Percentiles rank a stretch among this genome's conserved stretches.
Conservation (phyloP, 2,797 vertebrate species). For the Synanceia verrucosa region DNA sequence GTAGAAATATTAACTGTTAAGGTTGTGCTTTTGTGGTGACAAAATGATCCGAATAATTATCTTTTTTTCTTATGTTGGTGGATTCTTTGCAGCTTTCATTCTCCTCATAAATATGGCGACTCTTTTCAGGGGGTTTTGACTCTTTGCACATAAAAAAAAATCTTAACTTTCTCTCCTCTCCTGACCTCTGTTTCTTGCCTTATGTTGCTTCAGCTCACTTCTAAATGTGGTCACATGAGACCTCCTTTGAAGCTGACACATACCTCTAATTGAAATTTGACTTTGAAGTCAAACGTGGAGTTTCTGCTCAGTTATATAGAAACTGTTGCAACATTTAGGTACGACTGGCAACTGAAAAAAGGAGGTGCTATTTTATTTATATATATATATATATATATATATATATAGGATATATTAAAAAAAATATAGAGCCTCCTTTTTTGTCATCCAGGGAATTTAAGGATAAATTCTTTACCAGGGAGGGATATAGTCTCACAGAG, state of each 20-base stretch:
- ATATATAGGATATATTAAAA: no score
- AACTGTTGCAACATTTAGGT: neutral
- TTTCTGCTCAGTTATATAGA: neutral
- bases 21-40: neutral
- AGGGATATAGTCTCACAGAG: neutral
- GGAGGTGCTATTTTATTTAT: no score
- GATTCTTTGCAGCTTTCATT: neutral
- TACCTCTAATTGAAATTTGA: constrained; percentile 23
- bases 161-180: neutral
- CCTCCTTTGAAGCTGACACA: constrained; percentile 21
- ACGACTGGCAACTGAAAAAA: constrained; percentile 22
- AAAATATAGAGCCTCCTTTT: neutral
- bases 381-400: no score
- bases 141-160: neutral
- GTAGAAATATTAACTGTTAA: no score
- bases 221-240: constrained; percentile 21
- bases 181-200: constrained; percentile 18
- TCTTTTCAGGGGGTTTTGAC: neutral
- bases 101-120: neutral
- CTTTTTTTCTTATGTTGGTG: neutral
- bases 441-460: constrained; percentile 31
- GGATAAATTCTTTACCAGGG: constrained; percentile 8
- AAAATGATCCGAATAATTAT: neutral
- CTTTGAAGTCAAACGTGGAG: constrained; percentile 29
- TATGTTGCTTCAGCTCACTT: constrained; percentile 33